Evolutionary conservation across 2,113 vertebrate species (phyloP), one percentile per base, ranked within the genome.

Genomic region (Grammomys surdaster): DNA sequence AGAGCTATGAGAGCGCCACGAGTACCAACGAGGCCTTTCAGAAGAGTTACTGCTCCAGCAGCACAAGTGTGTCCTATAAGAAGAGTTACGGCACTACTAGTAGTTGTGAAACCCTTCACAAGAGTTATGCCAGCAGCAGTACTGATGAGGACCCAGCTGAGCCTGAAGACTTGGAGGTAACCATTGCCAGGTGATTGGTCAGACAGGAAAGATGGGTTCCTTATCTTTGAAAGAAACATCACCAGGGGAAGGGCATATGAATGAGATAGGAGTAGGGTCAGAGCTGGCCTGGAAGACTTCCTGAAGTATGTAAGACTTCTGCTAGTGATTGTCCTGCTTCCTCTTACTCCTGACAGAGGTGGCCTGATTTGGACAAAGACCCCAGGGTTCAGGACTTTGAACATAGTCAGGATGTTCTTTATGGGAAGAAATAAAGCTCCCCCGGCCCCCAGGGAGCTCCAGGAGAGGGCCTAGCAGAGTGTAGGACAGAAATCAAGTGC

Each of bases 111-210:
- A 65, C 13, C 26, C 72, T 3, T 46, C 67, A 88, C 7, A 96
- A 80, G 90, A 97, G 95, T 51, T 97, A 94, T 0, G 0, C 26
- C 80, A 96, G 90, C 87, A 93, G 91, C 65, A 16, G 33, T 78
- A 1, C 36, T 16, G 87, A 88, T 0, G 54, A 82, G 0, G 94
- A 91, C 0, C 56, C 58, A 4, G 91, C 91, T 4, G 95, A 97
- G 56, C 88, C 76, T 0, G 88, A 96, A 95, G 96, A 94, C 14
- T 0, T 86, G 3, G 98, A 97, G 98, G 98, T 98, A 97, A 97
- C 78, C 48, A 72, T 20, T n/a, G 43, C 40, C 43, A 76, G 90
- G 11, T 24, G 24, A 54, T 24, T 56, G 88, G 76, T 26, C 85
- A 75, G 90, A 19, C 8, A 28, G 91, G 89, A 6, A 72, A n/a